phyloP scores from a whole-genome alignment of 2,113 vertebrate genomes.

The Tympanuchus pallidicinctus region DNA sequence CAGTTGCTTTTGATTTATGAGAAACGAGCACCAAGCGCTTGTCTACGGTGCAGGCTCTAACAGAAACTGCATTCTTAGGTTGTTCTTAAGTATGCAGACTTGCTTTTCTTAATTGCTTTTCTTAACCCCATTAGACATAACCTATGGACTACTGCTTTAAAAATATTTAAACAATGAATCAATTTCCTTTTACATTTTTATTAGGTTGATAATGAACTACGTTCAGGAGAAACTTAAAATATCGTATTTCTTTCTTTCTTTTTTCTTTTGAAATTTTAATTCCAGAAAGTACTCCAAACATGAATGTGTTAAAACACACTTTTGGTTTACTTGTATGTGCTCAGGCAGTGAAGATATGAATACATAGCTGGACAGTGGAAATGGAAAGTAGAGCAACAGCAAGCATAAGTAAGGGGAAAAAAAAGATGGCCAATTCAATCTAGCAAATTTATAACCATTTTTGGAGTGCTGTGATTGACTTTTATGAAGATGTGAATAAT shows the following conservation, averaged over 20 bases:
- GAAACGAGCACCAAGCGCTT: background rate
- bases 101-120: background rate
- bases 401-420: background rate
- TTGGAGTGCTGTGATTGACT: background rate
- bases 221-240: background rate
- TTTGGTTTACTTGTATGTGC: background rate
- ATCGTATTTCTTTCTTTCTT: background rate
- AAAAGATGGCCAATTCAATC: background rate
- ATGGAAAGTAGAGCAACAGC: slow-evolving; percentile 20
- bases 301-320: background rate
- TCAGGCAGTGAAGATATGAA: slow-evolving; percentile 2
- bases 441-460: background rate
- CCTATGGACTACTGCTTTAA: background rate
- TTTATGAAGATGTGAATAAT: slow-evolving; percentile 59
- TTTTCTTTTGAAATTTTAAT: too few species aligned
- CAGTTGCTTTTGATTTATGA: background rate
- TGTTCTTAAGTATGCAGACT: background rate
- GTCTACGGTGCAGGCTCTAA: background rate
- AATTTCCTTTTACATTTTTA: background rate
- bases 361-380: background rate
- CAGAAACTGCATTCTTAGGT: background rate
- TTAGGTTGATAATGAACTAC: background rate
- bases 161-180: background rate
- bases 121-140: background rate
- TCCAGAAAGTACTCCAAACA: background rate